phyloP scores from a whole-genome alignment of 2,888 invertebrate species.

The Oxyteleia sp. region DNA sequence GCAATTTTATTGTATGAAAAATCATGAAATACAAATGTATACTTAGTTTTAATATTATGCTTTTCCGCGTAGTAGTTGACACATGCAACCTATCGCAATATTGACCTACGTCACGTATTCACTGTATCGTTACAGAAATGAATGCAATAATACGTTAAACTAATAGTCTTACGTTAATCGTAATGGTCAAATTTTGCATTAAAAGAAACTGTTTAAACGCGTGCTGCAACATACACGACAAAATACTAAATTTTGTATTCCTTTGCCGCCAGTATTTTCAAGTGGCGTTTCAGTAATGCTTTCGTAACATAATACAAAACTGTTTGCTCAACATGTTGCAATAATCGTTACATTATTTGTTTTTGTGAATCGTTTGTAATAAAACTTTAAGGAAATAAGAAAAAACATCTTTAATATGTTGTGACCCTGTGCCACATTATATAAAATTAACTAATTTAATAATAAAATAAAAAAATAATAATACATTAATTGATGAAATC shows the following conservation, averaged over 20 bases:
- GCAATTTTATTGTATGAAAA: constrained; percentile 26
- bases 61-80: constrained; percentile 22
- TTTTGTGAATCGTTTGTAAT: not conserved
- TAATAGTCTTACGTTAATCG: constrained; percentile 41
- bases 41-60: constrained; percentile 37
- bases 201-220: constrained; percentile 28
- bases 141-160: constrained; percentile 45
- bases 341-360: constrained; percentile 2
- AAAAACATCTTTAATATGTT: constrained; percentile 16
- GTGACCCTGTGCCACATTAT: too few species aligned
- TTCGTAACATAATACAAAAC: constrained; percentile 6
- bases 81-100: constrained; percentile 34
- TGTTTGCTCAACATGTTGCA: constrained; percentile 16
- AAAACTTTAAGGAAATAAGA: not conserved
- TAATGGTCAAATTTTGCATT: constrained; percentile 35
- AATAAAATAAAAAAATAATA: too few species aligned
- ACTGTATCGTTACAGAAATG: constrained; percentile 40
- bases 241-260: constrained; percentile 41
- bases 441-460: too few species aligned
- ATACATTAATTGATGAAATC: too few species aligned
- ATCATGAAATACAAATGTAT: constrained; percentile 25
- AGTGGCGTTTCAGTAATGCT: constrained; percentile 23
- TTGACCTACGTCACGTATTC: constrained; percentile 46
- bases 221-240: constrained; percentile 8
- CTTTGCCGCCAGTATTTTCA: not conserved